Base-by-base conservation (phyloP, 1,140 invertebrate species). In the Charaxes varanes region DNA sequence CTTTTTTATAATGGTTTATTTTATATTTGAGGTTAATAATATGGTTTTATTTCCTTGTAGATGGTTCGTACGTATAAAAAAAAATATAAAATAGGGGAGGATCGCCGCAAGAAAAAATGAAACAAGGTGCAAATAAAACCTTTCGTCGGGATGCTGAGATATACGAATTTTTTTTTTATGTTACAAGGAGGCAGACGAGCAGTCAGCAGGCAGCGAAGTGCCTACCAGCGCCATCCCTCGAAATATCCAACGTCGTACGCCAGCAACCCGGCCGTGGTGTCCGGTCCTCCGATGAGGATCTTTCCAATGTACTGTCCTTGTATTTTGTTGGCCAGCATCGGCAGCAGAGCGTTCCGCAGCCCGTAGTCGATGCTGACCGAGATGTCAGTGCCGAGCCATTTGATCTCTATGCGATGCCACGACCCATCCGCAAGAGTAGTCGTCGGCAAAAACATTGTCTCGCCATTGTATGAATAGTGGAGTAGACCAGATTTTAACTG, bases 361-460 rank as follows among this genome's bases (percentile, higher is more conserved):
- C 93, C 94, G 66, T 96, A 97, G 77, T 99, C 95, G 10, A 97
- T 85, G 40, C 90, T 91, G 16, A 98, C 87, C 32, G 92, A 92
- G 4, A 98, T 90, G 52, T 95, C 93, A 0, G 91, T 91, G 11
- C 90, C 92, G 57, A 95, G 90, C 96, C 96, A 98, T 41, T 92
- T 90, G 1, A 95, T 89, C 71, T 97, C 94, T 2, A 98, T 84
- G 35, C 94, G 88, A 78, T 98, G 96, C 97, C 97, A 99, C 2
- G 88, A 79, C 0, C 93, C 93, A 55, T 95, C 92, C 0, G 90
- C 87, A 2, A 94, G 67, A 10, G 71, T 78, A 17, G 86, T 87
- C 3, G 85, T 86, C 3, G 87, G 88, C 47, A 90, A 77, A 10
- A 87, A 88, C 57, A 92, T 90, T 0, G 88, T 87, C 34, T 91